Conservation (phyloP, 37 sponge, comb jelly and placozoan species). For the Chondrosia reniformis region DNA sequence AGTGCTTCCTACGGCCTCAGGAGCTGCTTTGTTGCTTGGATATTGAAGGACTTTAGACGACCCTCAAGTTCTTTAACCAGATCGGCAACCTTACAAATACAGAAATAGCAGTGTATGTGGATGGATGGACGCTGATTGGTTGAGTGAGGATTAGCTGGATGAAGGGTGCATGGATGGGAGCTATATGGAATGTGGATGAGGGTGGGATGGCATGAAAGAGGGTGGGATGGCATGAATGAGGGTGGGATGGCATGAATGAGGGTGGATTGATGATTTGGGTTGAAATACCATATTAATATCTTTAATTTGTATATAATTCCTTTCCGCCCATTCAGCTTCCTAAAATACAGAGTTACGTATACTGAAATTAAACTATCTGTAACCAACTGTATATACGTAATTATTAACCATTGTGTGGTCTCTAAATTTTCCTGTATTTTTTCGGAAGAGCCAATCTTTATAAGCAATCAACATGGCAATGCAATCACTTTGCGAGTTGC, state of each 20-base stretch:
- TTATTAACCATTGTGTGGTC: neutral
- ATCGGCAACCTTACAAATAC: no score
- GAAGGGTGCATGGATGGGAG: no score
- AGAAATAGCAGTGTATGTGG: no score
- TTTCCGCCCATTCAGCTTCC: constrained; percentile 67
- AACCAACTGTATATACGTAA: no score
- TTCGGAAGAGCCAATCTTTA: constrained; percentile 52
- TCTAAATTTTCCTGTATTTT: constrained; percentile 24
- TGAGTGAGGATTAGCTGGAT: no score
- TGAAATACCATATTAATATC: constrained; percentile 37
- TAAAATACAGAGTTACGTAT: neutral
- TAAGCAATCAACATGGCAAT: constrained; percentile 82
- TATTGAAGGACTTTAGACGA: constrained; percentile 62
- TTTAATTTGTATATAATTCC: constrained; percentile 42
- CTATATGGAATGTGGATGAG: neutral
- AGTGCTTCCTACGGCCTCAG: constrained; percentile 10
- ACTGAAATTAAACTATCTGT: no score
- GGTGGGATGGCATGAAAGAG: neutral
- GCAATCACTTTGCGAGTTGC: constrained; percentile 72
- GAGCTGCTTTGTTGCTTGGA: constrained; percentile 25
- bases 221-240: neutral
- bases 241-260: neutral
- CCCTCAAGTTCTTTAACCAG: constrained; percentile 53
- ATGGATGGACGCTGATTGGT: no score
- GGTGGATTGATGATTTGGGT: neutral